phyloP scores from a whole-genome alignment of 2,797 vertebrate genomes.

The Falco biarmicus region DNA sequence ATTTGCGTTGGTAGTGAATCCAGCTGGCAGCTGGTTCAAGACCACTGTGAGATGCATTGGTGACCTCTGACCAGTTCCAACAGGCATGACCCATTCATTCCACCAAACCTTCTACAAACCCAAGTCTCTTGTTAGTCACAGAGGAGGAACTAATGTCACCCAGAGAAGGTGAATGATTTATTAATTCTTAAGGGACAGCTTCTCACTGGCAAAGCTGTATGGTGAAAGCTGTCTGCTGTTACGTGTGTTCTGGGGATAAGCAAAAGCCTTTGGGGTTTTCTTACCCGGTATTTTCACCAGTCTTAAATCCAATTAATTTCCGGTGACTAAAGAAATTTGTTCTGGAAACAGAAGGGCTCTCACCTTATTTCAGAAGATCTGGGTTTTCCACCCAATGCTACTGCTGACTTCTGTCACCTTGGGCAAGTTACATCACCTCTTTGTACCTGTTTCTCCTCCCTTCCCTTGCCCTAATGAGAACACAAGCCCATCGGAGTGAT shows the following conservation, averaged over 20 bases:
- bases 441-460: conserved; percentile 51
- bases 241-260: background rate
- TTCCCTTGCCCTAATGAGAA: conserved; percentile 39
- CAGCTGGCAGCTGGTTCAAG: background rate
- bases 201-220: background rate
- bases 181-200: background rate
- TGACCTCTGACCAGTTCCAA: background rate
- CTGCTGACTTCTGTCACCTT: conserved; percentile 53
- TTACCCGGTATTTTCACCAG: background rate
- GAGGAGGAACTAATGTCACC: background rate
- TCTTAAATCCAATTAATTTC: background rate
- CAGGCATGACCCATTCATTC: background rate
- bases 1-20: background rate
- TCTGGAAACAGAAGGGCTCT: background rate
- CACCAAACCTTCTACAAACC: background rate
- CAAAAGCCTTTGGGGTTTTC: background rate
- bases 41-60: background rate
- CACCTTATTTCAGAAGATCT: background rate
- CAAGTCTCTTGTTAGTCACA: background rate
- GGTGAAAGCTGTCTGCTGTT: background rate
- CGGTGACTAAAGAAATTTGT: background rate
- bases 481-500: background rate
- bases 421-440: conserved; percentile 69
- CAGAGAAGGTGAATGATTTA: background rate
- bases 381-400: background rate